Evolutionary conservation across 2,888 invertebrate species (phyloP), one percentile per base, ranked within the genome.

Genomic region (Apamea epomidion): DNA sequence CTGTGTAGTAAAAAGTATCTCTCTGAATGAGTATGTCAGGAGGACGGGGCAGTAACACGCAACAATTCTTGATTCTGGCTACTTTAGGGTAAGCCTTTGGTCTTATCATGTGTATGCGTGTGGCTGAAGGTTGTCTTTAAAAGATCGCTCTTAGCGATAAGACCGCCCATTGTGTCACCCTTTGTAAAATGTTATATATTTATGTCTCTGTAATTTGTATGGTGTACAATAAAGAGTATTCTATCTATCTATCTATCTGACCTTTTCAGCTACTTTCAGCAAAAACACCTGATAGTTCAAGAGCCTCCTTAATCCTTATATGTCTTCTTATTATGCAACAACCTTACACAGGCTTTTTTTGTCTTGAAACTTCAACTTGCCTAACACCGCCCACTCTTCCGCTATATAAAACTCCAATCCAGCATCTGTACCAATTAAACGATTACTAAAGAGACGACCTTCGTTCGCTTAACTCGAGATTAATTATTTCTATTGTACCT

Each of bases 401-500:
- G 69, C 83, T 86, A 84, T 88, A 8, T 86, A 88, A 82, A 89
- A 85, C 79, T 81, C 82, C 83, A 78, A 90, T 91, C 90, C 88
- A 90, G 89, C 90, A 91, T 90, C 87, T 91, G 92, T 93, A 93
- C 92, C 93, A 93, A 94, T 94, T 94, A 93, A 93, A 93, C 86
- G 87, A 93, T 93, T 93, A 93, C 92, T 90, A 90, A 93, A 93
- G 88, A 83, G 64, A 75, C 80, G 91, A 92, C 94, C 94, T 95
- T 94, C 92, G 84, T 89, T 90, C 85, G 84, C 90, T 92, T 92
- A 92, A 93, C 91, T 91, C 85, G 88, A 92, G 91, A 94, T 95
- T 95, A 95, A 95, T 95, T 95, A 94, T 93, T 92, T 92, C 93
- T 92, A 94, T 95, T 95, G 95, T 95, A 90, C 90, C 84, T 91